Conservation (phyloP, 1,140 invertebrate species). For the Danaus plexippus region DNA sequence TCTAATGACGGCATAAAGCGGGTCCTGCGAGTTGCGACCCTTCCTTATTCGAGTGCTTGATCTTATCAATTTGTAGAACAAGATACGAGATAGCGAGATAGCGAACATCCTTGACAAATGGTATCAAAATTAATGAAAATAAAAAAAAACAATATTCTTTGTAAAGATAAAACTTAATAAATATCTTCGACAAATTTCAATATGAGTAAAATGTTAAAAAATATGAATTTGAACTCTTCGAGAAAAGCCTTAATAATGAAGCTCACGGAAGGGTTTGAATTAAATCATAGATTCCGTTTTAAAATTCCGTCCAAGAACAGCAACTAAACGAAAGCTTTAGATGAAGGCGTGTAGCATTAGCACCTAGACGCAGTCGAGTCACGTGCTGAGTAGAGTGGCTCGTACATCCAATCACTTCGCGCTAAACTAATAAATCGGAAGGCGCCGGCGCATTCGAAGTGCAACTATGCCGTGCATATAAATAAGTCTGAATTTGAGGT, state of each 20-base stretch:
- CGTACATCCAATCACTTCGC: slow-evolving; percentile 58
- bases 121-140: background rate
- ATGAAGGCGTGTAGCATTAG: slow-evolving; percentile 12
- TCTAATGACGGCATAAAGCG: slow-evolving; percentile 53
- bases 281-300: no score
- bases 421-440: slow-evolving; percentile 63
- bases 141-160: no score
- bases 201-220: no score
- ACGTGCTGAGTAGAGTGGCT: slow-evolving; percentile 45
- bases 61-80: slow-evolving; percentile 61
- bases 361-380: slow-evolving; percentile 32
- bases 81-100: slow-evolving; percentile 34
- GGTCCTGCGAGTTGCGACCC: slow-evolving; percentile 33
- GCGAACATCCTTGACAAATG: slow-evolving; percentile 31
- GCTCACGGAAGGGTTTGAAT: no score
- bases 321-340: slow-evolving; percentile 21
- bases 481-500: slow-evolving; percentile 24
- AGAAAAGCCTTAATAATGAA: no score
- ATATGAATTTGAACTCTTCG: no score
- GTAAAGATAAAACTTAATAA: no score
- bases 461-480: slow-evolving; percentile 38
- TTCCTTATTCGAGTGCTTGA: slow-evolving; percentile 33
- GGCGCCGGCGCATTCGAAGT: slow-evolving; percentile 51
- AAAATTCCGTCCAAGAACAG: slow-evolving; percentile 7
- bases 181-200: no score